Percentiles rank a stretch among this genome's conserved stretches.
Evolutionary conservation across 2,113 vertebrate genomes (phyloP).

Genomic region (Leiothrix lutea): DNA sequence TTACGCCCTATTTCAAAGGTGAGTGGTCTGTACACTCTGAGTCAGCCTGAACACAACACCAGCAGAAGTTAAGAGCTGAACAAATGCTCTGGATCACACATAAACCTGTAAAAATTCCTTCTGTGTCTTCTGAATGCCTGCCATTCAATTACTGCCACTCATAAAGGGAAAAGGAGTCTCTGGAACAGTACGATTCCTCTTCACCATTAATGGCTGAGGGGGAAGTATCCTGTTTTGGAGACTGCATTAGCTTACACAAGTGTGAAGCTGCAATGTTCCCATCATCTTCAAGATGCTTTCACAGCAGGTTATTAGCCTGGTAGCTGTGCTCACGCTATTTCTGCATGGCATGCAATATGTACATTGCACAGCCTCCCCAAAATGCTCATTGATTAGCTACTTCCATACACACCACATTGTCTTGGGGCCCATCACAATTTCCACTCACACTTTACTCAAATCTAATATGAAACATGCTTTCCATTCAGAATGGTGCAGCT

Average conservation of each 20-base stretch:
- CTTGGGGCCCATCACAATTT: neutral
- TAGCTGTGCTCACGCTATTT: neutral
- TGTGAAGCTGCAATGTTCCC: neutral
- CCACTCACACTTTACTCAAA: neutral
- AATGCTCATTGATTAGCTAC: neutral
- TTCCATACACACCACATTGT: neutral
- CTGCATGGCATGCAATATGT: neutral
- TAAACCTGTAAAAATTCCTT: neutral
- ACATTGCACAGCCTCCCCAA: neutral
- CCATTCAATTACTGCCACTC: neutral
- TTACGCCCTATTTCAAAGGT: accelerated
- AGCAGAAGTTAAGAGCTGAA: neutral
- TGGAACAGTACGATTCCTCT: neutral
- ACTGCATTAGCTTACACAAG: neutral
- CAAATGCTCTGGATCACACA: neutral
- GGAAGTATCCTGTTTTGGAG: neutral
- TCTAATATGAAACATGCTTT: neutral
- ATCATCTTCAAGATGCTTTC: constrained; percentile 5
- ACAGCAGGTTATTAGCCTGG: neutral
- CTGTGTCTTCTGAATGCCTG: neutral
- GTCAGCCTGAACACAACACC: neutral
- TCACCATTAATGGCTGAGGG: neutral
- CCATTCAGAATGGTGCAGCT: accelerated
- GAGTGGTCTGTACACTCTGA: accelerated
- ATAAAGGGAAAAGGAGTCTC: neutral